These are phyloP conservation scores for Ptyas mucosa DNA, from an alignment of 2,113 vertebrate genomes.

Conservation along the genomic window DNA sequence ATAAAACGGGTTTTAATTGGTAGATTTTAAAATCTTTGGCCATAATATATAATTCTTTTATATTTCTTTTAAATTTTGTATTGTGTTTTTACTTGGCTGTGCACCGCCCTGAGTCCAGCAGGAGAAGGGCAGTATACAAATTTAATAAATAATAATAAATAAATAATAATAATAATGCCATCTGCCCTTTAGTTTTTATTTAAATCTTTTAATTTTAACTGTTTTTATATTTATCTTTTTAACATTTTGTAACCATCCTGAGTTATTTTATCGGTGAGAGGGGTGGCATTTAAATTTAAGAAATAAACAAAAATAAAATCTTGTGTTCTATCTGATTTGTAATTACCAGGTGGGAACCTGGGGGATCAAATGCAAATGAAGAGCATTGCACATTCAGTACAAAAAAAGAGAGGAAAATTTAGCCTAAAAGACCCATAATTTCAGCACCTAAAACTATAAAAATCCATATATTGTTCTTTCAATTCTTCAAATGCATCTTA, in stretches of 20 bases:
- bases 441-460: not conserved
- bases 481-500: not conserved
- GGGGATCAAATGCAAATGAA: not conserved
- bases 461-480: not conserved
- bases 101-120: too few relatives aligned
- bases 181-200: not conserved
- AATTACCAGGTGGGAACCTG: not conserved
- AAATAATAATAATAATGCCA: too few relatives aligned
- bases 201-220: not conserved
- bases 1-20: too few relatives aligned
- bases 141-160: too few relatives aligned
- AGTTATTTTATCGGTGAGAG: not conserved
- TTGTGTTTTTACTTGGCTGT: too few relatives aligned
- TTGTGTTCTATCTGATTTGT: not conserved
- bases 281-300: not conserved
- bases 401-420: not conserved
- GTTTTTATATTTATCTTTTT: not conserved
- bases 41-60: too few relatives aligned
- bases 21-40: too few relatives aligned
- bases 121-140: too few relatives aligned
- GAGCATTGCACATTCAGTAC: not conserved
- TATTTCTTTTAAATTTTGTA: too few relatives aligned
- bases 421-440: too few relatives aligned
- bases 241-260: not conserved
- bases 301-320: not conserved